phyloP scores from a whole-genome alignment of 2,797 vertebrate species.

The Chiroxiphia lanceolata region DNA sequence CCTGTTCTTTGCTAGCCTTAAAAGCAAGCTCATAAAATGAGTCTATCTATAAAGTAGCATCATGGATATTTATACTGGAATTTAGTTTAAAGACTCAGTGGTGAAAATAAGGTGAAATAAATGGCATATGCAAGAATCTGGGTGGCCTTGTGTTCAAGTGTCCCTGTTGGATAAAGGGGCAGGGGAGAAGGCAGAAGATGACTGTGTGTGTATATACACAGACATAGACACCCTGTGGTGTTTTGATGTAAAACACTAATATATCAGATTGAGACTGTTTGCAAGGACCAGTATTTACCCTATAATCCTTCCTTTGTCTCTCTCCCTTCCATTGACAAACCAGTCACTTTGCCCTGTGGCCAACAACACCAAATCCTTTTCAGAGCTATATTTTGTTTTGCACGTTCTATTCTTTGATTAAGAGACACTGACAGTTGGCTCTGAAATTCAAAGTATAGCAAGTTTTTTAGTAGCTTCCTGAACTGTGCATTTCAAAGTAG shows the following conservation, averaged over 20 bases:
- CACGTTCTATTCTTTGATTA: neutral
- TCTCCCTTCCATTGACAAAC: neutral
- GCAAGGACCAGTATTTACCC: neutral
- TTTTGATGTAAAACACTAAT: neutral
- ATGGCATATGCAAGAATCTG: neutral
- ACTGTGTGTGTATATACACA: fast-evolving
- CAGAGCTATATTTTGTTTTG: neutral
- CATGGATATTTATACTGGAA: neutral
- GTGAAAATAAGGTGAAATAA: neutral
- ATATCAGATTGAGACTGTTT: neutral
- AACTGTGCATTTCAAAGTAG: neutral
- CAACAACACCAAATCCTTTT: neutral
- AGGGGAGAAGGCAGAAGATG: neutral
- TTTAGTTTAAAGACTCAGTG: neutral
- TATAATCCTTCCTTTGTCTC: neutral
- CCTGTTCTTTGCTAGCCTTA: neutral
- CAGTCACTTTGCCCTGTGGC: neutral
- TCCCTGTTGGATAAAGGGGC: neutral
- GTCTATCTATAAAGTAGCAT: neutral
- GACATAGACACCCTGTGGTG: neutral
- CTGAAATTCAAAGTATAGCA: neutral
- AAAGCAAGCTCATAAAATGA: neutral
- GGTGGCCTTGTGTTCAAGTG: neutral
- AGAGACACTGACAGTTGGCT: neutral
- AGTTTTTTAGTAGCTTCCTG: neutral